phyloP scores from a whole-genome alignment of 2,888 invertebrate species.

The Lithosia quadra region DNA sequence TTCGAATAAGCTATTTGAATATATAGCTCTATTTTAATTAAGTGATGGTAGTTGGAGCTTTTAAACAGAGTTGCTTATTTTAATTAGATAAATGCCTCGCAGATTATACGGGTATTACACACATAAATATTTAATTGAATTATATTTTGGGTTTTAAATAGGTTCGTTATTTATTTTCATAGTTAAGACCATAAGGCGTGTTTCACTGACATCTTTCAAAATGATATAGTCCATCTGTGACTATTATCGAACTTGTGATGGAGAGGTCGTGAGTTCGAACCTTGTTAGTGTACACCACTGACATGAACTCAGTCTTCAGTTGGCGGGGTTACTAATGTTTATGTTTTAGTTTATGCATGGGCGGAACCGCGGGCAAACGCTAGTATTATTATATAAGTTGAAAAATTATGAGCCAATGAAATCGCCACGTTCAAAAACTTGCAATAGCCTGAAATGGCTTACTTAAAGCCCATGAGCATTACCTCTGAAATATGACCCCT shows the following conservation, averaged over 20 bases:
- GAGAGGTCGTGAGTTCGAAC: too few species aligned
- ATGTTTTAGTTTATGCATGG: too few species aligned
- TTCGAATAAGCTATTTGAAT: not conserved
- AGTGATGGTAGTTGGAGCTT: too few species aligned
- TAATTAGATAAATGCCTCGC: not conserved
- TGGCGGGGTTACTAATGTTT: too few species aligned
- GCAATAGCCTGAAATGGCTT: constrained; percentile 39
- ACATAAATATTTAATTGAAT: not conserved
- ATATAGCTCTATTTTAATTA: not conserved
- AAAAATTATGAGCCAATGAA: not conserved
- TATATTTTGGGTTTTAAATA: not conserved
- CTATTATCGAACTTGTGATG: too few species aligned
- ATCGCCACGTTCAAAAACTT: constrained; percentile 21
- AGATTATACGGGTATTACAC: not conserved
- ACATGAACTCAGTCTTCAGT: too few species aligned
- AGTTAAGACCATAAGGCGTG: too few species aligned
- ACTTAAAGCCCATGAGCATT: constrained; percentile 44
- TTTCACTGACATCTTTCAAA: too few species aligned
- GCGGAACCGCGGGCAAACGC: too few species aligned
- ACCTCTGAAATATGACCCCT: constrained; percentile 64
- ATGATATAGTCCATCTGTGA: too few species aligned
- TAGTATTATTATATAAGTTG: too few species aligned
- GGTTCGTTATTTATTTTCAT: not conserved
- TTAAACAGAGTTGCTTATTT: not conserved
- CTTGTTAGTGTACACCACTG: too few species aligned